Base-by-base conservation (phyloP, 1,140 invertebrate genomes). In the Solenopsis fugax region DNA sequence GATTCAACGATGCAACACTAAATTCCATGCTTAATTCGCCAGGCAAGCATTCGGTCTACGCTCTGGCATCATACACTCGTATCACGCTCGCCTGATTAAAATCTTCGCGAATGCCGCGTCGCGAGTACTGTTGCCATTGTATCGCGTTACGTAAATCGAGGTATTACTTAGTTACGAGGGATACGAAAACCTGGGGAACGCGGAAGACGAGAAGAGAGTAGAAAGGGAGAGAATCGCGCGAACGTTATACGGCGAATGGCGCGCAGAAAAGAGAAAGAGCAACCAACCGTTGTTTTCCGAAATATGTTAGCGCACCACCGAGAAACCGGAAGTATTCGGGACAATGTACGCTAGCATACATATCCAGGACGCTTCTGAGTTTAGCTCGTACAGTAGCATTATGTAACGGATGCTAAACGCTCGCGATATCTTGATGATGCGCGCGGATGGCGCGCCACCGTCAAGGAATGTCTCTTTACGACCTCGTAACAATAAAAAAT, bases 321-420 rank as follows among this genome's bases (percentile, higher is more conserved):
- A 76, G 69, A 29, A 85, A 73, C 82, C 80, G 80, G 88, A 89
- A 87, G 60, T 78, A 48, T 76, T 24, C 21, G 41, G 60, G 86
- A 89, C 71, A 48, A 54, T 24, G 34, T 75, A 52, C 21, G 5
- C 18, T 54, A 9, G 29, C 48, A 12, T 56, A 45, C 69, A 56
- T 84, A 72, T 67, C 16, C 50, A 73, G 12, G n/a, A 6, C 48
- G n/a, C 18, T 29, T 2, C 34, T 18, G 50, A 76, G 67, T 56
- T 86, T 75, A 41, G 37, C 69, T 81, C 56, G 69, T 54, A 62
- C 18, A 41, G n/a, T 34, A 75, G 21, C 89, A 60, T 88, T 76
- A 90, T 54, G 50, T 82, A 62, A 88, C 69, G 86, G 86, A 90
- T 85, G 62, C 41, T 90, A 88, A 90, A 90, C 64, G 85, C 77